Conservation (phyloP, 2,888 invertebrate species). For the Drosophila fulvimacula region DNA sequence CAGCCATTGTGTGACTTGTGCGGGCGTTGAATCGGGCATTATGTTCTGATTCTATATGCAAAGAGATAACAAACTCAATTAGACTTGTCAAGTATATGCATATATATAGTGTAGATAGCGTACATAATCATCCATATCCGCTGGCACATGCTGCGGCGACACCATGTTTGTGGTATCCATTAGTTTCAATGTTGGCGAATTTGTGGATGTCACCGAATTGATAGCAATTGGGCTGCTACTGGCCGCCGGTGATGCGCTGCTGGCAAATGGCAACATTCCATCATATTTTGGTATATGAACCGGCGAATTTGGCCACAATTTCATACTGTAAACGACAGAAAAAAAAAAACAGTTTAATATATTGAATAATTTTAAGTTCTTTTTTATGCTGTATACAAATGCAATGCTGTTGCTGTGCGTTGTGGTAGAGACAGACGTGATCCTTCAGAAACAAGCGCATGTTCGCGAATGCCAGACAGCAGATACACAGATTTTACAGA, state of each 20-base stretch:
- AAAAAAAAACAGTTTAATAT: not conserved
- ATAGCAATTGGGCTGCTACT: slow-evolving; percentile 84
- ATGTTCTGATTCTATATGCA: slow-evolving; percentile 86
- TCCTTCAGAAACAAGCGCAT: slow-evolving; percentile 77
- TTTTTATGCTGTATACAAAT: slow-evolving; percentile 47
- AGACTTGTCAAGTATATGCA: not conserved
- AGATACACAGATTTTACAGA: slow-evolving; percentile 37
- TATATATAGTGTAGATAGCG: slow-evolving; percentile 32
- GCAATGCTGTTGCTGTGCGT: slow-evolving; percentile 24
- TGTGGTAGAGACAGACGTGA: slow-evolving; percentile 43
- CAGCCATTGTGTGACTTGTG: slow-evolving; percentile 93
- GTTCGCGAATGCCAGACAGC: slow-evolving; percentile 61
- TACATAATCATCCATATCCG: slow-evolving; percentile 84
- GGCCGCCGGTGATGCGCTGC: slow-evolving; percentile 78
- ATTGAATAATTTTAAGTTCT: too few species aligned
- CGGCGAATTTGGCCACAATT: slow-evolving; percentile 85
- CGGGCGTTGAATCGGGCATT: slow-evolving; percentile 88
- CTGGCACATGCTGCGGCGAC: slow-evolving; percentile 82
- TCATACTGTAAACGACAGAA: slow-evolving; percentile 77
- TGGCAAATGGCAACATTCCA: slow-evolving; percentile 82
- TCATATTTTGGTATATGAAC: slow-evolving; percentile 85
- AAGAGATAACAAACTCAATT: slow-evolving; percentile 14
- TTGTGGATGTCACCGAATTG: slow-evolving; percentile 85
- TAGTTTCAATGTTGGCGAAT: slow-evolving; percentile 84
- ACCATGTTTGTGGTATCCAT: slow-evolving; percentile 84